A percentile compares a stretch with the other conserved stretches of the same genome.
These are phyloP conservation scores for Platyscapa corneri DNA, from an alignment of 1,140 invertebrate species.

Conservation along the genomic window DNA sequence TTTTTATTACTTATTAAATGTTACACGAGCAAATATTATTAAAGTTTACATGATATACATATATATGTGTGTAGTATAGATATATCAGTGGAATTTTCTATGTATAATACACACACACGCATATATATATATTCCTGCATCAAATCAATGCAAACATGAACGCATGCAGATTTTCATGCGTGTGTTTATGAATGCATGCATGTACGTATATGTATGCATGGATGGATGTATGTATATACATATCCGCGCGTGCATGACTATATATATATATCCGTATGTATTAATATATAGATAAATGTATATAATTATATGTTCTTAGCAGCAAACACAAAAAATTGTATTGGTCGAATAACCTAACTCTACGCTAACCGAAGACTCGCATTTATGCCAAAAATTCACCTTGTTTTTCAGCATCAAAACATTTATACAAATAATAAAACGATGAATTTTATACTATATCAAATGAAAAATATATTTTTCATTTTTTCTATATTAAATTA, in stretches of 20 bases:
- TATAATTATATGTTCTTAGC: not conserved
- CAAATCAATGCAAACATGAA: conserved; percentile 50
- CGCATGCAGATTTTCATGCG: conserved; percentile 37
- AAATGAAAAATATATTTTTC: conserved; percentile 57
- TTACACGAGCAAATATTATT: not conserved
- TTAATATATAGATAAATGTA: no score
- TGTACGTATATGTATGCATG: not conserved
- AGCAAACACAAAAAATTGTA: not conserved
- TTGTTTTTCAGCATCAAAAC: conserved; percentile 44
- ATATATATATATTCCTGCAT: conserved; percentile 54
- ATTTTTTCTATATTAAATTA: conserved; percentile 61
- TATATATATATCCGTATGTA: not conserved
- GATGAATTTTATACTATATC: conserved; percentile 33
- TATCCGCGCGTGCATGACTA: not conserved
- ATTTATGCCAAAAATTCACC: conserved; percentile 45
- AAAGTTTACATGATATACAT: conserved; percentile 27
- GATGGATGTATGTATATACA: no score
- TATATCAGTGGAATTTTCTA: conserved; percentile 43
- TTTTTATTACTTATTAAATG: not conserved
- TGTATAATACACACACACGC: conserved; percentile 52
- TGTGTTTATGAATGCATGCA: not conserved
- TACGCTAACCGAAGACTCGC: conserved; percentile 1
- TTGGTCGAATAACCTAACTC: conserved; percentile 16
- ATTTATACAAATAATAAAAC: conserved; percentile 27
- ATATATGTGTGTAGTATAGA: conserved; percentile 45